phyloP scores from a whole-genome alignment of 2,797 vertebrate species.

The Toxotes lorentzi region DNA sequence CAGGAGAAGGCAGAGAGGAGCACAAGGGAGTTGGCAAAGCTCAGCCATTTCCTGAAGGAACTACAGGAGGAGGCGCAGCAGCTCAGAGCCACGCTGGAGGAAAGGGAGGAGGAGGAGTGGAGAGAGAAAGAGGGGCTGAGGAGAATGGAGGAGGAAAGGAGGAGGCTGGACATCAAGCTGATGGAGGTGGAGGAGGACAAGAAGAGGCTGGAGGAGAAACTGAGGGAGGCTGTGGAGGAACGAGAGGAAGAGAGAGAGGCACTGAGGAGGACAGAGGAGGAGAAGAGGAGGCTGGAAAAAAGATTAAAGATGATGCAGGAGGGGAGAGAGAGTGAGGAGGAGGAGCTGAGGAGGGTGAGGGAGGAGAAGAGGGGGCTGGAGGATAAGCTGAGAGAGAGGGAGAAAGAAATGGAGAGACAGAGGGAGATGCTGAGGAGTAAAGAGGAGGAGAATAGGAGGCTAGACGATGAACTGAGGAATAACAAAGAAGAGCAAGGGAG shows the following conservation, averaged over 20 bases:
- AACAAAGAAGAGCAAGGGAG: constrained; percentile 24
- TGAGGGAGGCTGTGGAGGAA: constrained; percentile 61
- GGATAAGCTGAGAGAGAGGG: constrained; percentile 1
- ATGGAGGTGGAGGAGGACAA: constrained; percentile 32
- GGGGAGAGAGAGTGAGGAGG: constrained; percentile 36
- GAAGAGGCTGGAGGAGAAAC: constrained; percentile 60
- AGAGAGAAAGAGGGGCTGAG: constrained; percentile 39
- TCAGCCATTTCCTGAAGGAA: constrained; percentile 52
- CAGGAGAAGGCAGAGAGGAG: constrained; percentile 38
- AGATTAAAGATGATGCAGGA: constrained; percentile 49
- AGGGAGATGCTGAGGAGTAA: constrained; percentile 13
- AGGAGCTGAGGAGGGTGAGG: constrained; percentile 1
- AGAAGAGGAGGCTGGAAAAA: constrained; percentile 52
- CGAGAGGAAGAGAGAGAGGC: constrained; percentile 70
- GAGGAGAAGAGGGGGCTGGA: constrained; percentile 21
- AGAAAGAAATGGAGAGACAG: constrained; percentile 14
- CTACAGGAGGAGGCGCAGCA: constrained; percentile 49
- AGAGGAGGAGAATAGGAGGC: constrained; percentile 19
- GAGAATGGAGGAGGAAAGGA: constrained; percentile 41
- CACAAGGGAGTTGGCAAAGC: constrained; percentile 35
- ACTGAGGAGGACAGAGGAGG: constrained; percentile 46
- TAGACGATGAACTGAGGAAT: constrained; percentile 25
- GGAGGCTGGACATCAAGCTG: constrained; percentile 39
- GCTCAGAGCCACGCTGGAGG: constrained; percentile 53
- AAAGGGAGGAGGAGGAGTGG: constrained; percentile 69